Percentiles rank a stretch among this genome's conserved stretches.
Evolutionary conservation across 2,888 invertebrate genomes (phyloP).

Genomic region (Clunio marinus): DNA sequence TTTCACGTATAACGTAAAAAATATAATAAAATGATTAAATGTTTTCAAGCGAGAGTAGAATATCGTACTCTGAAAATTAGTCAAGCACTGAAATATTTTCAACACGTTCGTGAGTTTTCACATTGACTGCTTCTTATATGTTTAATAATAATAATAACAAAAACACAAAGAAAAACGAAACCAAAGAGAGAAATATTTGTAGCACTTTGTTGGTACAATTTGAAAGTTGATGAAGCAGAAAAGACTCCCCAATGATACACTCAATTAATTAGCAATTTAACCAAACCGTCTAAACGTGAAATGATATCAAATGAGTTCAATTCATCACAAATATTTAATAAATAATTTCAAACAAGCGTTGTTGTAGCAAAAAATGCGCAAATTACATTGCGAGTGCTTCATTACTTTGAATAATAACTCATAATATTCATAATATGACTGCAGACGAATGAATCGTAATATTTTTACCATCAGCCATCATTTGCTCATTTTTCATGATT

Average conservation of each 20-base stretch:
- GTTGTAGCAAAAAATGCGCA: background rate
- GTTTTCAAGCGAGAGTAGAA: too few species aligned
- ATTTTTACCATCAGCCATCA: constrained; percentile 4
- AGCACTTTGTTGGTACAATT: too few species aligned
- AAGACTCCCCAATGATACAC: background rate
- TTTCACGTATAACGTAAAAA: too few species aligned
- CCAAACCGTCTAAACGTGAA: background rate
- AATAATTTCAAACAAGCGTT: too few species aligned
- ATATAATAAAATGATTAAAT: too few species aligned
- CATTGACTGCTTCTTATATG: too few species aligned
- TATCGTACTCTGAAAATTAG: too few species aligned
- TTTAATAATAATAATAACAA: too few species aligned
- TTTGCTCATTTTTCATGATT: constrained; percentile 5
- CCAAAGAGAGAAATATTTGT: too few species aligned
- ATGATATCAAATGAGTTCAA: background rate
- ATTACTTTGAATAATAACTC: background rate
- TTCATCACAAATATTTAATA: background rate
- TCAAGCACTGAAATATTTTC: too few species aligned
- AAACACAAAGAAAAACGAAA: too few species aligned
- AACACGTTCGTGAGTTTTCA: too few species aligned
- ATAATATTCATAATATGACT: constrained; percentile 31
- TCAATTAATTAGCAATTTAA: constrained; percentile 22
- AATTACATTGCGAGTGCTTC: background rate
- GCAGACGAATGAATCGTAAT: constrained; percentile 16
- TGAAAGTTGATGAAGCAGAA: background rate